Conservation (phyloP, 2,797 vertebrate genomes). For the Sandelia bainsii region DNA sequence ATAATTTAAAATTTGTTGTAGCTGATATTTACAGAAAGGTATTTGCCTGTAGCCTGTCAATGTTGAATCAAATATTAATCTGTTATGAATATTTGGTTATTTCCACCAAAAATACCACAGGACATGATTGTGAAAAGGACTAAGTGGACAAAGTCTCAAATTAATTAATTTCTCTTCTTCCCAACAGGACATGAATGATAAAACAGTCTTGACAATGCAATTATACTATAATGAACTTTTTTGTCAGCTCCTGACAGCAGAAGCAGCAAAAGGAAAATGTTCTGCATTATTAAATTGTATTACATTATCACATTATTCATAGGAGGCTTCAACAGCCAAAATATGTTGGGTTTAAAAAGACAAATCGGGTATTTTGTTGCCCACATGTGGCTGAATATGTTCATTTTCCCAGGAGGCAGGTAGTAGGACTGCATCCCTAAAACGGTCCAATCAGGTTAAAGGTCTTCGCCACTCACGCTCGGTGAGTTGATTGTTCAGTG, state of each 20-base stretch:
- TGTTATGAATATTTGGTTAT: constrained; percentile 13
- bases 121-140: background rate
- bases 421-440: constrained; percentile 83
- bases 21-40: background rate
- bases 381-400: constrained; percentile 71
- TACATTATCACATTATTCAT: constrained; percentile 11
- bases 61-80: background rate
- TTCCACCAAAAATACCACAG: constrained; percentile 12
- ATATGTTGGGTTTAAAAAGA: constrained; percentile 6
- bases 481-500: constrained; percentile 76
- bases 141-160: constrained; percentile 1
- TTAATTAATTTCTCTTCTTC: background rate
- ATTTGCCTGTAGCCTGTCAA: background rate
- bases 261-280: constrained; percentile 3
- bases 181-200: constrained; percentile 19
- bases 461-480: constrained; percentile 84
- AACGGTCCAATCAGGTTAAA: constrained; percentile 86
- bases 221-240: constrained; percentile 12
- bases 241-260: constrained; percentile 9
- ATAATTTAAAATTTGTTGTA: background rate
- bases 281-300: constrained; percentile 13
- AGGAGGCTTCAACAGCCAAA: background rate
- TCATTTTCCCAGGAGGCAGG: constrained; percentile 83
- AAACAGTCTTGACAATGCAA: constrained; percentile 11
- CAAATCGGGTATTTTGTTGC: constrained; percentile 45